phyloP scores from a whole-genome alignment of 2,113 vertebrate species.

The Marmota flaviventris region DNA sequence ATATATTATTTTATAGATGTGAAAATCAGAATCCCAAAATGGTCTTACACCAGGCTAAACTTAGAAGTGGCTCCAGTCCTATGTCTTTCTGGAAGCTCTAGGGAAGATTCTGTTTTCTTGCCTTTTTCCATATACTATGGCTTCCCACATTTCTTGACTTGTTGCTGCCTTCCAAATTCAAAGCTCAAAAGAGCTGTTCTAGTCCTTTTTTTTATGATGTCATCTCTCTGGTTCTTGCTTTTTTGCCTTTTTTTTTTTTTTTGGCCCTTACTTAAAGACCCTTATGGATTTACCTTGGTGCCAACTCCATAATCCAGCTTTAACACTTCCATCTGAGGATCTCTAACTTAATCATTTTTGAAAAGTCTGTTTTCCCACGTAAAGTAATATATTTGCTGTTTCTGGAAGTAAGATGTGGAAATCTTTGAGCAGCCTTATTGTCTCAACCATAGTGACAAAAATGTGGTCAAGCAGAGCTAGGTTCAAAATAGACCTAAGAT shows the following conservation, averaged over 20 bases:
- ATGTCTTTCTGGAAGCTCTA: background rate
- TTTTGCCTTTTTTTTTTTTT: background rate
- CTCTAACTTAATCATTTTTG: background rate
- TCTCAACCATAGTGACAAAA: background rate
- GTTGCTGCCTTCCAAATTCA: background rate
- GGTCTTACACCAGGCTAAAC: background rate
- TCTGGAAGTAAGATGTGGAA: background rate
- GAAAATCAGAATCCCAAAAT: background rate
- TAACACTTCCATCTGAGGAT: background rate
- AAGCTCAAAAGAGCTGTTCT: background rate
- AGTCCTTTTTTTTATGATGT: background rate
- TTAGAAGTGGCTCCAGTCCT: background rate
- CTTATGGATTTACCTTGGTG: background rate
- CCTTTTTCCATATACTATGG: background rate
- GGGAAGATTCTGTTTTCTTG: slow-evolving; percentile 27
- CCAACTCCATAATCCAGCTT: background rate
- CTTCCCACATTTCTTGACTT: background rate
- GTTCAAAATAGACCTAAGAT: slow-evolving; percentile 2
- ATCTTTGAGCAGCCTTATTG: background rate
- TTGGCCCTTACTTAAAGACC: background rate
- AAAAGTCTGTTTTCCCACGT: background rate
- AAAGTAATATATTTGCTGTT: background rate
- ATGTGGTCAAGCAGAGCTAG: background rate
- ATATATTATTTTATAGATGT: background rate
- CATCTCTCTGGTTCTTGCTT: background rate